These are phyloP conservation scores for Halictus ligatus DNA, from an alignment of 2,888 invertebrate genomes.

Conservation along the genomic window DNA sequence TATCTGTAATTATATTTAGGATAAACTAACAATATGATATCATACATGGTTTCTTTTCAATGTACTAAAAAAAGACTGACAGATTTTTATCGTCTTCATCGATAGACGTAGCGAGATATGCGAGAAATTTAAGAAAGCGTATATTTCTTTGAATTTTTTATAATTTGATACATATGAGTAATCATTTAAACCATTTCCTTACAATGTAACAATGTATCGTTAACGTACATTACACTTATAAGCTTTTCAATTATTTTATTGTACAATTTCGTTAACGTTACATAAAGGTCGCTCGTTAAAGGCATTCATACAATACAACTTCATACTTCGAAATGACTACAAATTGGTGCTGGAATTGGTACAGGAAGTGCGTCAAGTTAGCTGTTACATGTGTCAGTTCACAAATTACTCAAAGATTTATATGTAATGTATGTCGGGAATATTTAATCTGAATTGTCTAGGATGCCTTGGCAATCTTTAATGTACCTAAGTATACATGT, in stretches of 20 bases:
- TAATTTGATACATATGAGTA: constrained; percentile 1
- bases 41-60: constrained; percentile 32
- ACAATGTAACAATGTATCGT: background rate
- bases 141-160: background rate
- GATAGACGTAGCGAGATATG: constrained; percentile 14
- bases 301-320: constrained; percentile 34
- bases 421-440: constrained; percentile 19
- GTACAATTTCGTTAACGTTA: background rate
- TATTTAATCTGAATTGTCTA: constrained; percentile 38
- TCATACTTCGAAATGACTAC: constrained; percentile 28
- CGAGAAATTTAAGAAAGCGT: background rate
- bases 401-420: constrained; percentile 29
- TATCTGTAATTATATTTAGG: constrained; percentile 34
- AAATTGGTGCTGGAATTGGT: constrained; percentile 36
- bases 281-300: background rate
- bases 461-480: constrained; percentile 38
- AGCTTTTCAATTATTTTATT: background rate
- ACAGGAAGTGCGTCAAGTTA: constrained; percentile 27
- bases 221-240: background rate
- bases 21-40: constrained; percentile 25
- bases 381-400: constrained; percentile 35
- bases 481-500: constrained; percentile 19
- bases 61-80: constrained; percentile 54
- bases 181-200: background rate
- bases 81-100: constrained; percentile 37